Percentiles rank a stretch among this genome's conserved stretches.
Evolutionary conservation across 2,888 invertebrate genomes (phyloP).

Genomic region (Argyresthia albistria): DNA sequence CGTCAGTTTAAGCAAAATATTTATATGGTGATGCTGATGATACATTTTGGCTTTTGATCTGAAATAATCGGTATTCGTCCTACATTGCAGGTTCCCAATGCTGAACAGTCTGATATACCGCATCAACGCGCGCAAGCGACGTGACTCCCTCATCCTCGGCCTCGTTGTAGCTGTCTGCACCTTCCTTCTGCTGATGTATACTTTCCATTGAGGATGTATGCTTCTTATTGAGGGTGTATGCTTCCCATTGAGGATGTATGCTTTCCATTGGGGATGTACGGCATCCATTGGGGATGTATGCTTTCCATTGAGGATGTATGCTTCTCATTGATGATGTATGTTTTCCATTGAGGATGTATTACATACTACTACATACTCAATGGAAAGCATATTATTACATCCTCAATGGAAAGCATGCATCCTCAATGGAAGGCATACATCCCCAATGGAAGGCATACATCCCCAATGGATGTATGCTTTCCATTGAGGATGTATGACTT

Average conservation of each 20-base stretch:
- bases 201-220: slow-evolving; percentile 74
- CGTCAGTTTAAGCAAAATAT: too few species aligned
- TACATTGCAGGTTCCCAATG: slow-evolving; percentile 77
- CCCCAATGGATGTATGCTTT: slow-evolving; percentile 68
- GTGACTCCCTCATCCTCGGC: slow-evolving; percentile 95
- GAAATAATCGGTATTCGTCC: too few species aligned
- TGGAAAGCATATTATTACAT: too few species aligned
- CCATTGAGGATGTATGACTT: slow-evolving; percentile 64
- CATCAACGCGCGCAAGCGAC: slow-evolving; percentile 93
- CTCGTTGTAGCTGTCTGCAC: slow-evolving; percentile 91
- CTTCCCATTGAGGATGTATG: slow-evolving; percentile 78
- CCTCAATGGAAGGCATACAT: too few species aligned
- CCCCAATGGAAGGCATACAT: slow-evolving; percentile 86
- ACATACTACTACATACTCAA: too few species aligned
- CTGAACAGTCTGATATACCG: slow-evolving; percentile 91
- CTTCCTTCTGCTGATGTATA: slow-evolving; percentile 86
- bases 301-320: slow-evolving; percentile 73
- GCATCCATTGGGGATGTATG: slow-evolving; percentile 74
- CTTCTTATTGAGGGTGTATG: slow-evolving; percentile 85
- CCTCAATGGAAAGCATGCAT: too few species aligned
- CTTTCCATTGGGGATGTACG: slow-evolving; percentile 86
- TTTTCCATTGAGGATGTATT: slow-evolving; percentile 81
- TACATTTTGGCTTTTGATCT: too few species aligned
- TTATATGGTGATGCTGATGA: too few species aligned
- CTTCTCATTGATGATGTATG: slow-evolving; percentile 85